Percentiles rank a stretch among this genome's conserved stretches.
Conservation (phyloP, 2,888 invertebrate species). For the Hanleya hanleyi region DNA sequence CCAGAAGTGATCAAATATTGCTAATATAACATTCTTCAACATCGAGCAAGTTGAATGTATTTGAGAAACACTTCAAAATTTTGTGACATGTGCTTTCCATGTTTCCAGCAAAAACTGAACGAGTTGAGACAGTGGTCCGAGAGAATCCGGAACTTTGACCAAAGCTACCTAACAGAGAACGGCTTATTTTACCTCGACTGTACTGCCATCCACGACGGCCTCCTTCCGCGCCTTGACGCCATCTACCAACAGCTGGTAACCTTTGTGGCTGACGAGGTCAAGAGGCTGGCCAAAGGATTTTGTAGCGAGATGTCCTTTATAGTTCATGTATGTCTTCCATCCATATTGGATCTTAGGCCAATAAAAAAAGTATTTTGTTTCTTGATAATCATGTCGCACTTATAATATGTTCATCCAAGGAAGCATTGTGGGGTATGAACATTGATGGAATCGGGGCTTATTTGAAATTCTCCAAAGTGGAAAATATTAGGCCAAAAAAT, state of each 20-base stretch:
- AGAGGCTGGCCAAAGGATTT: slow-evolving; percentile 58
- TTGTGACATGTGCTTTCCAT: too few species aligned
- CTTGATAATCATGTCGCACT: too few species aligned
- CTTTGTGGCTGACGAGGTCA: slow-evolving; percentile 67
- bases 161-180: slow-evolving; percentile 63
- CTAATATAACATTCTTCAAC: too few species aligned
- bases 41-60: too few species aligned
- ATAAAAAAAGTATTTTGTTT: too few species aligned
- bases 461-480: too few species aligned
- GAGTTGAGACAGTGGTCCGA: slow-evolving; percentile 70
- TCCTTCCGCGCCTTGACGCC: slow-evolving; percentile 62
- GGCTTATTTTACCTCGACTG: slow-evolving; percentile 68
- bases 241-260: slow-evolving; percentile 66
- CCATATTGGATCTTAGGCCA: too few species aligned
- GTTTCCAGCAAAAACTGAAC: slow-evolving; percentile 68
- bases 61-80: background rate
- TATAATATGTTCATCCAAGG: too few species aligned
- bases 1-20: too few species aligned
- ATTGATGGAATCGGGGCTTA: too few species aligned
- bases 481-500: too few species aligned
- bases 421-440: too few species aligned
- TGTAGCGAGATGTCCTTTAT: slow-evolving; percentile 61
- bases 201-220: slow-evolving; percentile 58
- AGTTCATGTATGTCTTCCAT: slow-evolving; percentile 52
- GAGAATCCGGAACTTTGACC: slow-evolving; percentile 67